These are phyloP conservation scores for Lithophane leautieri DNA, from an alignment of 2,888 invertebrate genomes.

Conservation along the genomic window DNA sequence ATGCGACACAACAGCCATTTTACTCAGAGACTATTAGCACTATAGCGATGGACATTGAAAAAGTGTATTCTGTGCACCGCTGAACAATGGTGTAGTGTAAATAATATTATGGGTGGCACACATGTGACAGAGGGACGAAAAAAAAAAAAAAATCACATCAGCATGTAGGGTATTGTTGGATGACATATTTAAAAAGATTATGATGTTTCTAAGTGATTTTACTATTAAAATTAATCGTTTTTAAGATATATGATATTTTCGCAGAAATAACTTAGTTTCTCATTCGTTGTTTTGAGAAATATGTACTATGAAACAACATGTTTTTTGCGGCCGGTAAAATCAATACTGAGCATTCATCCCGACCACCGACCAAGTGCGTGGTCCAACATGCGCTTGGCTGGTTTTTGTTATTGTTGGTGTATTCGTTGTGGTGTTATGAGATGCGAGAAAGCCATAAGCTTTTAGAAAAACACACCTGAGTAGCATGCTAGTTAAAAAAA, in stretches of 20 bases:
- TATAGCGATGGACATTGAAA: not conserved
- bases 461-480: constrained; percentile 3
- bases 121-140: not conserved
- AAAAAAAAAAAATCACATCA: not conserved
- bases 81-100: not conserved
- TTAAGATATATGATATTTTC: not conserved
- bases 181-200: not conserved
- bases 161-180: not conserved
- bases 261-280: not conserved
- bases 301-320: not conserved
- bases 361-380: not conserved
- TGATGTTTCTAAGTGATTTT: not conserved
- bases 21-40: not conserved
- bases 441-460: constrained; percentile 38
- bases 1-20: not conserved
- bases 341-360: too few relatives aligned
- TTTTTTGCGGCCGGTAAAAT: not conserved
- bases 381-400: not conserved
- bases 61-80: not conserved
- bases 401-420: constrained; percentile 56
- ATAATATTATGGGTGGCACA: not conserved
- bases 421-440: constrained; percentile 44
- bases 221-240: not conserved
- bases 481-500: constrained; percentile 50
- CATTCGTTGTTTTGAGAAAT: not conserved